A percentile compares a stretch with the other conserved stretches of the same genome.
phyloP scores from a whole-genome alignment of 2,113 vertebrate species.

The Amblyopsis rosae region DNA sequence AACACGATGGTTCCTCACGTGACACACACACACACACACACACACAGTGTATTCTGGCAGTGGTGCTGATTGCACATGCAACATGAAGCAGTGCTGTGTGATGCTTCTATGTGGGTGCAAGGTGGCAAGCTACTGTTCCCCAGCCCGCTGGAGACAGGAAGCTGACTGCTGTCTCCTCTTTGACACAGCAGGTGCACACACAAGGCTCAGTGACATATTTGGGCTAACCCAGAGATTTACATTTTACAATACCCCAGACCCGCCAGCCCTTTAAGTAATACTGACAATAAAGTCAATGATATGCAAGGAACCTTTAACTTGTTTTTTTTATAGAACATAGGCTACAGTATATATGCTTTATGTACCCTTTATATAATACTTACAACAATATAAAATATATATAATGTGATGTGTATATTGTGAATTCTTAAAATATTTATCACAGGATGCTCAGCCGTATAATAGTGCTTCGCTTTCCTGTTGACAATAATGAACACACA shows the following conservation, averaged over 20 bases:
- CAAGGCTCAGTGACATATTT: conserved; percentile 66
- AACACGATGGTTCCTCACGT: conserved; percentile 42
- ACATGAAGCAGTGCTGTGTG: conserved; percentile 13
- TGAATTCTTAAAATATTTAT: not conserved
- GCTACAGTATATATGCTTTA: too few species aligned
- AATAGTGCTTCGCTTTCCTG: conserved; percentile 1
- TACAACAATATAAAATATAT: too few species aligned
- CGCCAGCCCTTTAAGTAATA: too few species aligned
- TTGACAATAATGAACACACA: conserved; percentile 28
- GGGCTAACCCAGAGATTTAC: conserved; percentile 42
- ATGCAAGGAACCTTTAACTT: too few species aligned
- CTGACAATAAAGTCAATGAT: too few species aligned
- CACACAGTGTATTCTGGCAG: too few species aligned
- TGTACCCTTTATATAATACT: too few species aligned
- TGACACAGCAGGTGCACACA: conserved; percentile 61
- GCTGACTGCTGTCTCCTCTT: conserved; percentile 41
- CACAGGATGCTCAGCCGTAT: conserved; percentile 18
- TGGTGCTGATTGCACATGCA: too few species aligned
- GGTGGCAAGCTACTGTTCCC: not conserved
- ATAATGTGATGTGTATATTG: too few species aligned
- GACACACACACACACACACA: conserved; percentile 24
- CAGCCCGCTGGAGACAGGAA: conserved; percentile 39
- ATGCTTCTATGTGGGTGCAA: not conserved
- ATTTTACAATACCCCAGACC: not conserved
- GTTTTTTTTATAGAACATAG: not conserved